These are phyloP conservation scores for Etheostoma perlongum DNA, from an alignment of 2,797 vertebrate genomes.

Conservation along the genomic window DNA sequence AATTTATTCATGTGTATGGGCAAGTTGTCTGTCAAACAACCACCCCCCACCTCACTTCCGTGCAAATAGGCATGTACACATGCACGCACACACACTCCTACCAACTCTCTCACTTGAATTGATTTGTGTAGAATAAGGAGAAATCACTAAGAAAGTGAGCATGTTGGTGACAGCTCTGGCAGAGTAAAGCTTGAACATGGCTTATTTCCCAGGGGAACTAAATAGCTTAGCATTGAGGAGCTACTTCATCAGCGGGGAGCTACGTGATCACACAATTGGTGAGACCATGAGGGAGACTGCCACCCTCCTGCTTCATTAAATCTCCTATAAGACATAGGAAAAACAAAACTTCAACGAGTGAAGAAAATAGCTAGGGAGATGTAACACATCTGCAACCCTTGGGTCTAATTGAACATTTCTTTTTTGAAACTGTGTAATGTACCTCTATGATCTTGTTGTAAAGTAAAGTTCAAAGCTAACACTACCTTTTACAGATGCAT, in stretches of 20 bases:
- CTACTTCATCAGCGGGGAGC: constrained; percentile 65
- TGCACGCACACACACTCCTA: constrained; percentile 14
- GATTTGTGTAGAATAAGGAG: constrained; percentile 79
- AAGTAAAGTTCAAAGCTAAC: constrained; percentile 50
- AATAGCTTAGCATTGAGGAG: constrained; percentile 70
- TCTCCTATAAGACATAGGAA: constrained; percentile 69
- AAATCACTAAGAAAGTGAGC: constrained; percentile 75
- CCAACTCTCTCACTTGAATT: constrained; percentile 64
- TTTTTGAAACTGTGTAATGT: constrained; percentile 42
- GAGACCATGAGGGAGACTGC: constrained; percentile 69
- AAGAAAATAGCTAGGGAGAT: constrained; percentile 41
- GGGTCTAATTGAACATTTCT: constrained; percentile 52
- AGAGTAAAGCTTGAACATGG: constrained; percentile 70
- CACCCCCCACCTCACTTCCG: constrained; percentile 11
- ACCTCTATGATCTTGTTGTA: constrained; percentile 38
- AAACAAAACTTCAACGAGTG: constrained; percentile 45
- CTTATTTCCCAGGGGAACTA: constrained; percentile 83
- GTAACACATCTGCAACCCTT: constrained; percentile 29
- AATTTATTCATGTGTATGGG: constrained; percentile 76
- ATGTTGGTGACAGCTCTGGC: constrained; percentile 69
- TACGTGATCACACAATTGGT: constrained; percentile 69
- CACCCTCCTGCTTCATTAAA: constrained; percentile 74
- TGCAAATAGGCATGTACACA: constrained; percentile 1
- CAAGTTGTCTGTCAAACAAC: constrained; percentile 72
- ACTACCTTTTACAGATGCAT: constrained; percentile 32